Conservation (phyloP, 1,140 invertebrate species). For the Drosophila paulistorum region DNA sequence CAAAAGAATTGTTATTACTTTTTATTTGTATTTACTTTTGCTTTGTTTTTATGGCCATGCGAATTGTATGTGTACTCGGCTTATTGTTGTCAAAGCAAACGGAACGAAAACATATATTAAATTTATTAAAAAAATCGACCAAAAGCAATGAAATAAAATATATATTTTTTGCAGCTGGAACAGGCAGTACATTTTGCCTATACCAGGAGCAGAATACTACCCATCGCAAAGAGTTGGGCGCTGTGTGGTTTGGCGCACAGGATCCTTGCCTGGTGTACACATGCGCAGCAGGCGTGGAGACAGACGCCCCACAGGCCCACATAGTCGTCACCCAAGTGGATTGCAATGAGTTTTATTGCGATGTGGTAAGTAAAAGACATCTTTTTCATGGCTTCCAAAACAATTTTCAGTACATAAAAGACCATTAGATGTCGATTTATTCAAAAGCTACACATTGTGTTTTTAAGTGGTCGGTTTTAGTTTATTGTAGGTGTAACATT, state of each 20-base stretch:
- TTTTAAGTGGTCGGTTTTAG: too few relatives aligned
- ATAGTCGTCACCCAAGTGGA: slow-evolving; percentile 71
- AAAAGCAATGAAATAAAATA: background rate
- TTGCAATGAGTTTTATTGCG: slow-evolving; percentile 78
- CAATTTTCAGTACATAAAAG: too few relatives aligned
- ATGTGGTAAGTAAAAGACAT: slow-evolving; percentile 60
- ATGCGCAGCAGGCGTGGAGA: slow-evolving; percentile 63
- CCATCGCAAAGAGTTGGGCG: slow-evolving; percentile 58
- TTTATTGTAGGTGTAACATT: too few relatives aligned
- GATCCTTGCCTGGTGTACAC: slow-evolving; percentile 66
- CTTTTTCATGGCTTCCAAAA: too few relatives aligned
- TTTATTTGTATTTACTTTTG: slow-evolving; percentile 39
- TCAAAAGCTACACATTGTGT: too few relatives aligned
- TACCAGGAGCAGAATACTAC: slow-evolving; percentile 61
- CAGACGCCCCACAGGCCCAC: slow-evolving; percentile 47
- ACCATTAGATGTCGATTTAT: too few relatives aligned
- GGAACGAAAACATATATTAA: slow-evolving; percentile 20
- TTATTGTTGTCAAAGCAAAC: slow-evolving; percentile 34
- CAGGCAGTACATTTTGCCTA: slow-evolving; percentile 47
- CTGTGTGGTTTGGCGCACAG: slow-evolving; percentile 60
- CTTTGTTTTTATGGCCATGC: slow-evolving; percentile 29
- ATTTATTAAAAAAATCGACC: background rate
- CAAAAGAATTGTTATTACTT: slow-evolving; percentile 30
- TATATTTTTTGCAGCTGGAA: background rate
- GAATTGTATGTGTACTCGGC: slow-evolving; percentile 38